Base-by-base conservation (phyloP, 2,888 invertebrate genomes). In the Cerceris ruficornis region DNA sequence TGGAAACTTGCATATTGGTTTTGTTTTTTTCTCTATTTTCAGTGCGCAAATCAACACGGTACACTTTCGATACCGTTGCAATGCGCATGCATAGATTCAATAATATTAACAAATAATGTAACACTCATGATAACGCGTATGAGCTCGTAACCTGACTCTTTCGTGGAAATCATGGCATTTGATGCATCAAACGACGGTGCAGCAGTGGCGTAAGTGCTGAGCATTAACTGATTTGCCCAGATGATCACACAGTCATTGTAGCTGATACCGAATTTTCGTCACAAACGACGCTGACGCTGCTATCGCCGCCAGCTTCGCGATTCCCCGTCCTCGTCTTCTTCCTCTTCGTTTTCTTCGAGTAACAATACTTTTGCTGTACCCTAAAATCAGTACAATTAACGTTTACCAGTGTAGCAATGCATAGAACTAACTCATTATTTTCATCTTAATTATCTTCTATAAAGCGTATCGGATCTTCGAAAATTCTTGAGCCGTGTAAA, bases 281-380 rank as follows among this genome's bases (percentile, higher is more conserved):
- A 88, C 77, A 80, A 82, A 52, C 52, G 65, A 69, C 66, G 79
- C 72, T 82, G 86, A 88, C 87, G 88, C 90, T 92, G 92, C 96
- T 94, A 97, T 96, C 98, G 97, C 82, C 98, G 94, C 98, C 98
- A 98, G 41, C 97, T 97, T 83, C 98, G 94, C 87, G 97, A 96
- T 91, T 96, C 96, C 55, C 96, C 96, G 80, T 95, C 96, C 60
- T 96, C 96, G 13, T 97, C 97, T 58, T 98, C 98, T 64, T 98
- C 98, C 78, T 98, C 98, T 88, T 98, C 96, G 86, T 96, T 96
- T 87, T 96, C 96, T 87, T 96, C 96, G 11, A 98, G 94, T 17
- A 96, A 94, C 68, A 96, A 93, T 88, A 96, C 95, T 84, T 95
- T 95, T 69, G 94, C 93, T 60, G 88, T 87, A 52, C 90, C 91